A percentile compares a stretch with the other conserved stretches of the same genome.
Conservation (phyloP, 2,888 invertebrate species). For the Macropis europaea region DNA sequence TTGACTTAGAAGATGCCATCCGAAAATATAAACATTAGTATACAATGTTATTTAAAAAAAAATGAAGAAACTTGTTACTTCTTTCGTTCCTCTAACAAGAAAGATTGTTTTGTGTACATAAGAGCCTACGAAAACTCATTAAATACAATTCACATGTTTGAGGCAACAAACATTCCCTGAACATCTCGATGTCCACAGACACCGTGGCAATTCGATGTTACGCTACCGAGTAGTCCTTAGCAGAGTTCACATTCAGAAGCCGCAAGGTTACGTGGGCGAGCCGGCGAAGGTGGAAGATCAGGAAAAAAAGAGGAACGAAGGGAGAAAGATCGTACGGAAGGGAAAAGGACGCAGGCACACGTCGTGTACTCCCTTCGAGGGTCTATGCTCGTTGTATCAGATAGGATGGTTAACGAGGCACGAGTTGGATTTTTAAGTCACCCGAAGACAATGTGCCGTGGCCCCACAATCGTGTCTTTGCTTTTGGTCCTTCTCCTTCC, state of each 20-base stretch:
- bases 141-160: background rate
- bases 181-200: conserved; percentile 1
- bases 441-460: conserved; percentile 76
- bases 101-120: too few relatives aligned
- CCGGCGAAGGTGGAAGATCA: conserved; percentile 34
- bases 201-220: conserved; percentile 33
- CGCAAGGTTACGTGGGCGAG: conserved; percentile 62
- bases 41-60: background rate
- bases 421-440: conserved; percentile 79
- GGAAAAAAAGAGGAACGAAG: background rate
- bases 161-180: background rate
- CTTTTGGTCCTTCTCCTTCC: conserved; percentile 62
- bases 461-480: conserved; percentile 70
- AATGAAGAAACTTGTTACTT: background rate
- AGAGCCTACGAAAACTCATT: background rate
- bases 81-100: background rate
- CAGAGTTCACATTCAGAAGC: conserved; percentile 51
- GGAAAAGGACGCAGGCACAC: conserved; percentile 27
- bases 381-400: conserved; percentile 67
- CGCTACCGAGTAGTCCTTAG: conserved; percentile 49
- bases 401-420: conserved; percentile 79
- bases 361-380: conserved; percentile 55
- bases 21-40: too few relatives aligned
- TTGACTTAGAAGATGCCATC: too few relatives aligned
- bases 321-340: background rate